Conservation (phyloP, 2,888 invertebrate species). For the Philereme vetulata region DNA sequence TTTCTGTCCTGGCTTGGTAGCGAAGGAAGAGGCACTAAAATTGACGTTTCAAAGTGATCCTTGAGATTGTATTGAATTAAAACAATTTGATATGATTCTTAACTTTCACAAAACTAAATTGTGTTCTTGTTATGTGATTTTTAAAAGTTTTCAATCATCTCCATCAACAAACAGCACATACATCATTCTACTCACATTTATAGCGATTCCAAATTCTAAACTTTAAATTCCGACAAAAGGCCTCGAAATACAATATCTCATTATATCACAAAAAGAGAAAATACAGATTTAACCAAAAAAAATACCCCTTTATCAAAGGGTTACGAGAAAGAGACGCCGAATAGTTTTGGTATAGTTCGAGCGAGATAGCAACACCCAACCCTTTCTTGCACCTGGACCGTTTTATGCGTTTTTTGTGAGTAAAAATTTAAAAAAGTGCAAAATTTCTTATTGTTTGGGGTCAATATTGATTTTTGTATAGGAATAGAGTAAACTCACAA, state of each 20-base stretch:
- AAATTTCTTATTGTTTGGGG: slow-evolving; percentile 72
- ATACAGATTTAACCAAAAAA: slow-evolving; percentile 80
- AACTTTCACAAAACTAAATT: too few species aligned
- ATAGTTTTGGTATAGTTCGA: slow-evolving; percentile 42
- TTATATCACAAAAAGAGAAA: slow-evolving; percentile 75
- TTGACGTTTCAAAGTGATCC: too few species aligned
- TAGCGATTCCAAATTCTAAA: slow-evolving; percentile 32
- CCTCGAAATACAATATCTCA: slow-evolving; percentile 78
- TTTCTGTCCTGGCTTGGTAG: too few species aligned
- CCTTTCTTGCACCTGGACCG: slow-evolving; percentile 79
- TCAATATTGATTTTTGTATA: slow-evolving; percentile 80
- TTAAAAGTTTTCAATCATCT: background rate
- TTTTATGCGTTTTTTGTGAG: slow-evolving; percentile 65
- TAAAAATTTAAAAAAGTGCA: slow-evolving; percentile 77
- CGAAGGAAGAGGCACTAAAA: too few species aligned
- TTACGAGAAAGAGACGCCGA: slow-evolving; percentile 60
- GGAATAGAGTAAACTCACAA: slow-evolving; percentile 60
- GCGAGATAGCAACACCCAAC: slow-evolving; percentile 59
- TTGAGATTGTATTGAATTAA: too few species aligned
- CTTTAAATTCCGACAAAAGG: slow-evolving; percentile 46
- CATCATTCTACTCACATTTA: slow-evolving; percentile 21
- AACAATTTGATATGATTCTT: too few species aligned
- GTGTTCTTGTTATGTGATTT: too few species aligned
- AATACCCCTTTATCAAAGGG: slow-evolving; percentile 72
- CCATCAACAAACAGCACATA: slow-evolving; percentile 2